Evolutionary conservation across 2,797 vertebrate genomes (phyloP), one percentile per base, ranked within the genome.

Genomic region (Gouania willdenowi): DNA sequence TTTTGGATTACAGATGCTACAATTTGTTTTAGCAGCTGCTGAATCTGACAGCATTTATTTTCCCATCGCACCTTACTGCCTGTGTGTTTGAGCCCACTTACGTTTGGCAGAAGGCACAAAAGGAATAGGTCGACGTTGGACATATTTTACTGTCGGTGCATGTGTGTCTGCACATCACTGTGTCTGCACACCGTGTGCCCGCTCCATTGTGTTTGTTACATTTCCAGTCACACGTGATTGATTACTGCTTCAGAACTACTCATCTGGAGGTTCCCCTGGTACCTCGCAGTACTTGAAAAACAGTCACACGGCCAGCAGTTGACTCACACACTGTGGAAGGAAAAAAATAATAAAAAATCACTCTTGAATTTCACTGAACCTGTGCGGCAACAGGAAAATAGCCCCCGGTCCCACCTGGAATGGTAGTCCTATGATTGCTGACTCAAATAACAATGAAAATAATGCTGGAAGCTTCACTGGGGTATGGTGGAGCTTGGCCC

Each of bases 381-480:
- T 63, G 27, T 38, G 27, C 17, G 30, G 42, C 16, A 29, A 69
- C 59, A 19, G 41, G 45, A 55, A 74, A 59, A 71, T 42, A 49
- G 54, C 47, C 42, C 32, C 13, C 1, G 38, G 33, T 68, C 55
- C 56, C 45, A 12, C 37, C 48, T 46, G 51, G 23, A 55, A 18
- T 25, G 44, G 50, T 22, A 31, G 42, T 32, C 35, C 35, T 75
- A 71, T 77, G 68, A 75, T 77, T 35, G 25, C 36, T 29, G 51
- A 59, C 63, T 79, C 46, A 52, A 65, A 66, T 58, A 68, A 70
- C 56, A 65, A 56, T 69, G 44, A 63, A 59, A 66, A 59, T 36
- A 54, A 37, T 13, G 37, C 49, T 46, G 29, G 63, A 48, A 61
- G 46, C 61, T 41, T 14, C 12, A 3, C 19, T 14, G 51, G 26